Evolutionary conservation across 1,140 invertebrate species (phyloP), one percentile per base, ranked within the genome.

Genomic region (Aricia agestis): DNA sequence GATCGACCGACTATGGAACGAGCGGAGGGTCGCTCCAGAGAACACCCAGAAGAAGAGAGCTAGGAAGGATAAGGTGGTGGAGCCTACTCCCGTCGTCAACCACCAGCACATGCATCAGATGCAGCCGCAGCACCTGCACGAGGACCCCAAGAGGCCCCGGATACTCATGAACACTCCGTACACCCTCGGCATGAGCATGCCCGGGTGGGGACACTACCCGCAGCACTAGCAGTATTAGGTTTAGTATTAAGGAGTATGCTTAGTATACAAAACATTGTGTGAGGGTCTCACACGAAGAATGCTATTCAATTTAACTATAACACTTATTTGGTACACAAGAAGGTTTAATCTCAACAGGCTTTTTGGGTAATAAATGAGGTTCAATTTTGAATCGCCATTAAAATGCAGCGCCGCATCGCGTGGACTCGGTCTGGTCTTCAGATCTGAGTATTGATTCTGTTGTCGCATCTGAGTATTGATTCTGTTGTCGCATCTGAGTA

Each of bases 1-100:
- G 10, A 81, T 89, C 0, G 81, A 87, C 19, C 74, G 82, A n/a
- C 58, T 90, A 11, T 90, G 88, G 88, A 87, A 82, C 18, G 85
- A 89, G 42, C 72, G 88, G 5, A 69, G 80, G 11, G 76, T 85
- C 0, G 57, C 74, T 0, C 80, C 82, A 0, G 84, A 87, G 10
- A 70, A 76, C 71, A 59, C 78, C 0, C 73, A 80, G 0, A 90
- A 84, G 72, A 90, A 89, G 63, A 69, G 85, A 6, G 74, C 81
- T 9, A 87, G 83, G 65, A 89, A 86, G 71, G 84, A 86, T 2
- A 79, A 78, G 66, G 19, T 80, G n/a, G 25, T 78, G 9, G 85
- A 85, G 70, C 57, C 65, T 0, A 52, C 65, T 0, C 66, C 9
- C 72, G 76, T 58, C 76, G 75, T 69, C 13, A 58, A 42, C 5